Evolutionary conservation across 2,888 invertebrate species (phyloP), one percentile per base, ranked within the genome.

Genomic region (Temnothorax ravouxi): DNA sequence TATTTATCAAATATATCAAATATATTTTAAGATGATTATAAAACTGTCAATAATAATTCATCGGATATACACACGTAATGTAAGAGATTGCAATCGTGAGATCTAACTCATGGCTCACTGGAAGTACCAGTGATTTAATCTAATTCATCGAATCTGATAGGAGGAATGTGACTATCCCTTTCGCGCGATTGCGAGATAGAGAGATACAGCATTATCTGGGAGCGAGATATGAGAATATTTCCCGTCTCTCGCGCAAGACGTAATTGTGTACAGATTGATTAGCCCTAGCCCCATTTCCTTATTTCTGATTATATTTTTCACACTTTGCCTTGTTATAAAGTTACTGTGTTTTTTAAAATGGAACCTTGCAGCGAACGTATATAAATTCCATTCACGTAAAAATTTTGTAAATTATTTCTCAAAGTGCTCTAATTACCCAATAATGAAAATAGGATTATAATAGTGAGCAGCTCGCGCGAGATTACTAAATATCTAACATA

Each of bases 151-250:
- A 79, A 85, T 84, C 47, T 25, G 89, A 90, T 89, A 88, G 83
- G 76, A 62, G 72, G 69, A 84, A 84, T 81, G 50, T 34, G 87
- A 86, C 84, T 86, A 82, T 86, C 84, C 62, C 82, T 85, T 84
- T 86, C 47, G 61, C 69, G 54, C 69, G 89, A 88, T 88, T 85
- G 69, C 38, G 59, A 83, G 72, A 85, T 77, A 84, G 62, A 50
- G 75, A 87, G 86, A 87, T 86, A 87, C 79, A 87, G 80, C 50
- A 85, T 85, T 90, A 90, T 89, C 90, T 85, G 38, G 21, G 41
- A n/a, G 50, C 34, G 66, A 80, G 84, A 86, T 85, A 86, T 56
- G 76, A 82, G 86, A 67, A 85, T 79, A 54, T 67, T 61, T 77
- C 29, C 41, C 44, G 75, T 54, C 62, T 88, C 85, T 87, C 86